A percentile compares a stretch with the other conserved stretches of the same genome.
phyloP scores from a whole-genome alignment of 2,113 vertebrate species.

The Sapajus apella region DNA sequence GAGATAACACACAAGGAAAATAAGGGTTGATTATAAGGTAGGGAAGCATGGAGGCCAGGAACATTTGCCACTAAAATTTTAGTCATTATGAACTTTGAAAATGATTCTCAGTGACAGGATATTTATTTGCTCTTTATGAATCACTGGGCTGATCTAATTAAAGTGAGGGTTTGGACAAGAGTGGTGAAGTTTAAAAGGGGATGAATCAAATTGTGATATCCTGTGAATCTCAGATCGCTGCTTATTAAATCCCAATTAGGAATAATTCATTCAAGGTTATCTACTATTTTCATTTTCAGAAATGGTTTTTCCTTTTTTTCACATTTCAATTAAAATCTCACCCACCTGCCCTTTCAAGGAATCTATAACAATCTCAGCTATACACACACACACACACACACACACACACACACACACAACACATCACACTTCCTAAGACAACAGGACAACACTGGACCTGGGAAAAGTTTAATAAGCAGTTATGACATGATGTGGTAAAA shows the following conservation, averaged over 20 bases:
- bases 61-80: conserved; percentile 31
- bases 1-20: conserved; percentile 23
- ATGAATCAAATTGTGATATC: background rate
- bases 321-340: background rate
- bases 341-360: background rate
- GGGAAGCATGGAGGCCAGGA: background rate
- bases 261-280: conserved; percentile 30
- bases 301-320: background rate
- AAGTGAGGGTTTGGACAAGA: background rate
- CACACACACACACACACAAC: background rate
- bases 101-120: background rate
- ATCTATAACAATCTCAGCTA: background rate
- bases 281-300: background rate
- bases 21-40: background rate
- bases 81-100: background rate
- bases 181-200: background rate
- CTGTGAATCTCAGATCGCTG: background rate
- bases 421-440: background rate
- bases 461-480: background rate
- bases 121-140: conserved; percentile 38
- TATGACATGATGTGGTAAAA: background rate
- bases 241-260: background rate
- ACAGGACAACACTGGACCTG: background rate
- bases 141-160: conserved; percentile 17
- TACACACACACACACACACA: too few relatives aligned